Conservation (phyloP, 1,140 invertebrate genomes). For the Lamellibrachia luymesi region DNA sequence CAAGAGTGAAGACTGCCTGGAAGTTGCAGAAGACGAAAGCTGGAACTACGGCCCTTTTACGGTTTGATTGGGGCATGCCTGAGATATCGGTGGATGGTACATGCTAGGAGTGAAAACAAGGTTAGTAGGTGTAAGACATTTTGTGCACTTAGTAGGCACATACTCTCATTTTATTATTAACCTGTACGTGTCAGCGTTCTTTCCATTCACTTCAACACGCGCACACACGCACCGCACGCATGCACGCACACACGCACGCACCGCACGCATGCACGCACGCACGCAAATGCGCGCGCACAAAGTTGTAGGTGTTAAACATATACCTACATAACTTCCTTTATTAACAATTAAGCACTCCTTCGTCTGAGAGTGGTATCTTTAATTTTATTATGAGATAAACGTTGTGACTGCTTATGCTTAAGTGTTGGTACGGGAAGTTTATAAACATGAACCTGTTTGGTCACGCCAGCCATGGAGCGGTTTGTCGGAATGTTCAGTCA, state of each 20-base stretch:
- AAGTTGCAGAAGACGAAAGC: not conserved
- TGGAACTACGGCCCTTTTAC: not conserved
- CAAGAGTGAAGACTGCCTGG: not conserved
- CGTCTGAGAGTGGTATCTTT: no score
- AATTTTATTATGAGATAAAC: no score
- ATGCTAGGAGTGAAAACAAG: not conserved
- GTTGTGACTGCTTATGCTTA: no score
- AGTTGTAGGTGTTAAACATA: no score
- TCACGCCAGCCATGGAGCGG: constrained; percentile 42
- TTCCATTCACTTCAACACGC: not conserved
- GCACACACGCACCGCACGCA: no score
- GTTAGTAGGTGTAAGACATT: not conserved
- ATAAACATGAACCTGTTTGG: not conserved
- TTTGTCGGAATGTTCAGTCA: constrained; percentile 51
- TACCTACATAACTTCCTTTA: no score
- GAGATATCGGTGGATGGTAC: not conserved
- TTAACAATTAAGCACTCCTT: no score
- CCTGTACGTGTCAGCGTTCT: not conserved
- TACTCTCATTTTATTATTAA: not conserved
- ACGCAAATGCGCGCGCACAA: no score
- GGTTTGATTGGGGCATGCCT: not conserved
- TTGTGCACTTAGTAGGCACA: not conserved
- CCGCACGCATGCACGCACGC: no score
- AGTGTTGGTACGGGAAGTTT: not conserved
- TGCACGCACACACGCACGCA: no score